phyloP scores from a whole-genome alignment of 2,797 vertebrate species.

The Corythornis leucogaster region DNA sequence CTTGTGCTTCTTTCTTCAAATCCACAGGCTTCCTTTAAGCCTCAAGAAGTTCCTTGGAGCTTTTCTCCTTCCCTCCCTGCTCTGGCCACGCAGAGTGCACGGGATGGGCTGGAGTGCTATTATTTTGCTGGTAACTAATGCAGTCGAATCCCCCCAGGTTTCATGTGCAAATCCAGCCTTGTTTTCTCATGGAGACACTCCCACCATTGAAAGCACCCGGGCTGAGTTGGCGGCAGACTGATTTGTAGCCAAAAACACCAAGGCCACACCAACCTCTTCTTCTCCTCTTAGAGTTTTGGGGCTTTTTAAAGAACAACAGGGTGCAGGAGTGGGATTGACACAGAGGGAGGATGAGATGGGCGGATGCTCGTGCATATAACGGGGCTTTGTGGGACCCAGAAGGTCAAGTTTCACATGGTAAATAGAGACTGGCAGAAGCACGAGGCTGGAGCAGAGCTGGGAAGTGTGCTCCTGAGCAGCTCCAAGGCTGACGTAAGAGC shows the following conservation, averaged over 20 bases:
- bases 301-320: not conserved
- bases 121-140: not conserved
- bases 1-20: not conserved
- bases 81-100: fast-evolving
- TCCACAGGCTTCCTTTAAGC: not conserved
- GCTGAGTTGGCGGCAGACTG: not conserved
- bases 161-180: not conserved
- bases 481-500: slow-evolving; percentile 52
- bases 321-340: no score
- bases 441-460: not conserved
- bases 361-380: not conserved
- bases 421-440: not conserved
- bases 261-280: not conserved
- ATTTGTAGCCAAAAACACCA: not conserved
- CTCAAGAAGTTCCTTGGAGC: not conserved
- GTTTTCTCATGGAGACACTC: slow-evolving; percentile 26
- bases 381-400: not conserved
- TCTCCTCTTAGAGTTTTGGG: not conserved
- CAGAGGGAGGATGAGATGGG: not conserved
- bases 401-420: not conserved
- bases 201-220: not conserved
- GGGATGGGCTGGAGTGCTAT: not conserved
- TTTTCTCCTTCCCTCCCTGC: not conserved
- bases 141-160: not conserved
- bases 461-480: not conserved